Evolutionary conservation across 1,140 invertebrate species (phyloP), one percentile per base, ranked within the genome.

Genomic region (Zaprionus capensis): DNA sequence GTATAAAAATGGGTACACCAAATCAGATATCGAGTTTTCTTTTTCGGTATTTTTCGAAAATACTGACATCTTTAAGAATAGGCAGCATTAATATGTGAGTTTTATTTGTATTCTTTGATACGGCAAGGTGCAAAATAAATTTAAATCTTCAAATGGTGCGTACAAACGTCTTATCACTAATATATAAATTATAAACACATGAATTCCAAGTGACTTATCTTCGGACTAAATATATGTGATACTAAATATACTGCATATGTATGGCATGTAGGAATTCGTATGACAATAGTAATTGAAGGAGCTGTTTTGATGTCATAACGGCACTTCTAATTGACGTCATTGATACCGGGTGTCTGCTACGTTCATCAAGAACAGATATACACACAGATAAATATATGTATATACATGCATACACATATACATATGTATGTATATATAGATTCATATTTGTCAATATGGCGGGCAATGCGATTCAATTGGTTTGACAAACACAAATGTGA

Each of bases 121-220:
- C 31, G 31, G 9, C 3, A 34, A 34, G 31, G 31, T 34, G 31
- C 31, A 34, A 59, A 57, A 80, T 71, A 46, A 66, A 26, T 57
- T 34, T 15, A 69, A 64, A 80, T 72, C 74, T 80, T 81, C 46
- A 65, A 81, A 75, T 26, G 41, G 53, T 76, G 61, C 73, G 53
- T 64, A 57, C 61, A 14, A 70, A 66, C 34, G 17, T 26, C 71
- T 84, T 85, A 85, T 85, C 82, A 53, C 49, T 72, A 75, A 81
- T 75, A 87, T 87, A 87, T 87, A 82, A 87, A 87, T 85, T 85
- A 85, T 66, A 68, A 22, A 51, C 66, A 22, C 34, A 12, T 26
- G 17, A 36, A 58, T 36, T 68, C 14, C 17, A 31, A 15, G 38
- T 28, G 41, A 70, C 66, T 64, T 76, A 71, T 76, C 72, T 41